Evolutionary conservation across 2,113 vertebrate species (phyloP).

Genomic region (Antechinus stuartii): DNA sequence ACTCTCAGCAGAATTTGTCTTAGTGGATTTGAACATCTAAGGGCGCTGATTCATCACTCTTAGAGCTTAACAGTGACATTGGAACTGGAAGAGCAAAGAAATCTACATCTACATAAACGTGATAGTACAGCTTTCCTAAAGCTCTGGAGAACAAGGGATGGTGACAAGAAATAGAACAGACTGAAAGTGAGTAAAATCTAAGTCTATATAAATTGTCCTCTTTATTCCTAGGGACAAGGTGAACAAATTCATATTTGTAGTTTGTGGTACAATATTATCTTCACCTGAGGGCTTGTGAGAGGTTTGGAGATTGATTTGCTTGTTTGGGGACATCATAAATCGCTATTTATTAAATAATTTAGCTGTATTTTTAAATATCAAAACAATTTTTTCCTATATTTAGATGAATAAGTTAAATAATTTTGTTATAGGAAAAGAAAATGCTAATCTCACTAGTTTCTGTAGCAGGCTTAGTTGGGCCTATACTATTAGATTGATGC

Average conservation of each 20-base stretch:
- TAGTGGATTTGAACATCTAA: constrained; percentile 91
- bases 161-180: constrained; percentile 27
- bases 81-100: constrained; percentile 62
- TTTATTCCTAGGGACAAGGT: background rate
- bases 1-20: constrained; percentile 92
- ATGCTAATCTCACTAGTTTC: background rate
- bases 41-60: constrained; percentile 88
- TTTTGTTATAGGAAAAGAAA: background rate
- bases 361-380: background rate
- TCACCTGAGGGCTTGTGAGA: background rate
- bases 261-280: background rate
- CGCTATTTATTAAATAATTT: background rate
- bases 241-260: background rate
- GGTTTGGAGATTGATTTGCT: background rate
- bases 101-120: constrained; percentile 43
- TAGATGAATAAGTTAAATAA: no score
- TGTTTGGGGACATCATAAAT: background rate
- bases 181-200: constrained; percentile 59
- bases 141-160: constrained; percentile 22
- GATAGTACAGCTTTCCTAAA: constrained; percentile 63
- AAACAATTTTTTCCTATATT: background rate
- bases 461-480: background rate
- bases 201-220: background rate
- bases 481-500: background rate
- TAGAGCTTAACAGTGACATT: constrained; percentile 90